Evolutionary conservation across 2,113 vertebrate species (phyloP), one percentile per base, ranked within the genome.

Genomic region (Etia nguti): DNA sequence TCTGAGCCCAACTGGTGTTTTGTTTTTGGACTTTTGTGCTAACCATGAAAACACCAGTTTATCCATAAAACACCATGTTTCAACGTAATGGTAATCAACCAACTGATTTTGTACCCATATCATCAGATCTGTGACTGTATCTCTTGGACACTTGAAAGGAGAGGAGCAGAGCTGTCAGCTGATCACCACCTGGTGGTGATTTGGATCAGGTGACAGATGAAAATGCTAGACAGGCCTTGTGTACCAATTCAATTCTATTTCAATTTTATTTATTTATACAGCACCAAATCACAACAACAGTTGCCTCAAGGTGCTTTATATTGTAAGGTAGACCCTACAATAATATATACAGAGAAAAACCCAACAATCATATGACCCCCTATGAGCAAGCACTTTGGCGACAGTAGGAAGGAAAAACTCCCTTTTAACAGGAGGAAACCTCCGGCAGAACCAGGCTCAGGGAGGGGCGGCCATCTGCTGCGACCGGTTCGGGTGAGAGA

Each of bases 291-390:
- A 54, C 52, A 22, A 56, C 22, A 56, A 26, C 6, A 26, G 22
- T 56, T 4, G 1, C 55, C 22, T 56, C 1, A 2, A 56, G 2
- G 22, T 0, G 1, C n/a, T 55, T 55, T 55, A 24, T 55, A 24
- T 12, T 22, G 54, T 55, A 2, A 55, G 54, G n/a, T 22, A 0
- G 6, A 55, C 6, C 6, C n/a, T 2, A 0, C 2, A 6, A 55
- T 55, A 4, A 55, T 6, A 22, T 10, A 55, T 55, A 4, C 5
- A 55, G 52, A 55, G 3, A 0, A 55, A 55, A 55, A 55, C 0
- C n/a, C 52, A 55, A 22, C 0, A 22, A 11, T 54, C 20, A 54
- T 2, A 6, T 55, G 52, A 55, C 48, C 10, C n/a, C 1, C 52
- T 22, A 22, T 55, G n/a, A 55, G 0, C n/a, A 54, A 43, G 10